Evolutionary conservation across 2,888 invertebrate genomes (phyloP), one percentile per base, ranked within the genome.

Genomic region (Choreutis nemorana): DNA sequence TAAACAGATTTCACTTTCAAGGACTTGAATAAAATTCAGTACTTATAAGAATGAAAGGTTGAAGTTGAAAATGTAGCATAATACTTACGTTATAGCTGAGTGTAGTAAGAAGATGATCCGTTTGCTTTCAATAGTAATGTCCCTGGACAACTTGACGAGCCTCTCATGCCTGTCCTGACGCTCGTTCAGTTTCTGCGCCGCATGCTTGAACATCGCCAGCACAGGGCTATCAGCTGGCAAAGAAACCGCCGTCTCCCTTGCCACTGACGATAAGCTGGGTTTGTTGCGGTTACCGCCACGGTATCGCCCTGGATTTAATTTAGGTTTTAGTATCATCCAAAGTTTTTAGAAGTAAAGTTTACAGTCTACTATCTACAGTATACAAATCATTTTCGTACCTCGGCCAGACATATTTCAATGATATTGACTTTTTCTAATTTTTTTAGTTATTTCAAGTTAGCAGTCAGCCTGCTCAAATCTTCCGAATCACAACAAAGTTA

Each of bases 81-180:
- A 13, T 30, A 39, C 71, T 63, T 49, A 85, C 85, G 75, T 68
- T 24, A 72, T 54, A 33, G 87, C 78, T 16, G 90, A 87, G 58
- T 95, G 95, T 11, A 96, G 65, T 7, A 91, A 64, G 58, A 94
- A 95, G 42, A 95, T 96, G 3, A 91, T 87, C 34, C 94, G 77
- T 56, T 96, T 96, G 63, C 94, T 92, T 52, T 94, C 93, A 41
- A 94, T 92, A 0, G 93, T 94, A 11, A 94, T 84, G 52, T 94
- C 94, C 14, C 94, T 80, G 36, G 89, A 85, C 0, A 89, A 58
- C 66, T 94, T 94, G 0, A 94, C 84, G 15, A 95, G 82, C 24
- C 91, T 75, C 55, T 95, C 95, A 48, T 89, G 84, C 36, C 90
- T 84, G 59, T 95, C 94, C 47, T 95, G 90, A 39, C 89, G 88